phyloP scores from a whole-genome alignment of 1,140 invertebrate species.

The Hermetia illucens region DNA sequence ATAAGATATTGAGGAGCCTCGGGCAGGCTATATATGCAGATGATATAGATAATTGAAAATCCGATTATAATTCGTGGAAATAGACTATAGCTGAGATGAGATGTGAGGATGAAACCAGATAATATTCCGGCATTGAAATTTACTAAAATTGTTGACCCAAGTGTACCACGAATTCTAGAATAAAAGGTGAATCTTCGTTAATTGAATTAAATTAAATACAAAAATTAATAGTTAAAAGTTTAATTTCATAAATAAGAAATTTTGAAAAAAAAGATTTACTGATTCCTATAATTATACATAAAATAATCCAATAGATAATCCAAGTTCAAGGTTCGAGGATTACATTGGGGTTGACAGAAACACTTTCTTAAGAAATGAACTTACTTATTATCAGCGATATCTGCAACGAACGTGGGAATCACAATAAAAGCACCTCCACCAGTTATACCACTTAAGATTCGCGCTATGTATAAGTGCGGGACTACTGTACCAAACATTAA shows the following conservation, averaged over 20 bases:
- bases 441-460: constrained; percentile 30
- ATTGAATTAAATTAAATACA: no score
- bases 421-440: constrained; percentile 28
- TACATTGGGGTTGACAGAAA: no score
- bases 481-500: constrained; percentile 27
- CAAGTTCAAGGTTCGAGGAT: no score
- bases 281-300: no score
- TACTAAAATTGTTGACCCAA: constrained; percentile 71
- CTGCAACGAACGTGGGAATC: constrained; percentile 31
- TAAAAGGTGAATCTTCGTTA: no score
- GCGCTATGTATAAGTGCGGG: constrained; percentile 23
- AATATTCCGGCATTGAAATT: constrained; percentile 71
- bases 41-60: constrained; percentile 48
- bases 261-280: no score
- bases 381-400: constrained; percentile 26
- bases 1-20: constrained; percentile 66
- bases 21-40: constrained; percentile 46
- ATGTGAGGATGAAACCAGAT: constrained; percentile 55
- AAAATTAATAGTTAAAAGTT: no score
- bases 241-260: neutral
- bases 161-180: constrained; percentile 51
- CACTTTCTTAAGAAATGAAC: no score
- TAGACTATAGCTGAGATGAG: constrained; percentile 42
- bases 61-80: constrained; percentile 52
- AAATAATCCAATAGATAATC: no score